Conservation (phyloP, 1,140 invertebrate genomes). For the Hylyphantes graminicola region DNA sequence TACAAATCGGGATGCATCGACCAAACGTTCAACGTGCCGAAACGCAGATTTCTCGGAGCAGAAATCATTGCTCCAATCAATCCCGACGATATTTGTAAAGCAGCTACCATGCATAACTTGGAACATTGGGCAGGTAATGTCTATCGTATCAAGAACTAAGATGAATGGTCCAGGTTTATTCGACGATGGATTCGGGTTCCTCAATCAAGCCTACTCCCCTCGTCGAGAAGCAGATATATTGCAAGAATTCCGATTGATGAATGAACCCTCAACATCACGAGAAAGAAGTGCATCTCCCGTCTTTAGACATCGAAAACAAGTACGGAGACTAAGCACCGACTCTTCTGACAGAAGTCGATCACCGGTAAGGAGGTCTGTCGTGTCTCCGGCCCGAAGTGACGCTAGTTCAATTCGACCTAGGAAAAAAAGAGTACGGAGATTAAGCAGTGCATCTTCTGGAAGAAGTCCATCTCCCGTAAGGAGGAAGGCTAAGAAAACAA, state of each 20-base stretch:
- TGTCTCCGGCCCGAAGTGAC: too few relatives aligned
- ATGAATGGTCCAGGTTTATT: background rate
- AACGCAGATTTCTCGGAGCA: background rate
- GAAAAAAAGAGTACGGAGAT: too few relatives aligned
- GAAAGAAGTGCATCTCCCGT: too few relatives aligned
- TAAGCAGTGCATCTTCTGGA: too few relatives aligned
- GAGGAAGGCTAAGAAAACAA: background rate
- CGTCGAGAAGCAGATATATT: background rate
- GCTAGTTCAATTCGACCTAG: too few relatives aligned
- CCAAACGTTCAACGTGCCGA: background rate
- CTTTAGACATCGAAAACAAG: too few relatives aligned
- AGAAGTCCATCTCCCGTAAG: too few relatives aligned
- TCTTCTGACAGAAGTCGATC: too few relatives aligned
- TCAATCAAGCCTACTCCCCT: background rate
- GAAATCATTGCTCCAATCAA: background rate
- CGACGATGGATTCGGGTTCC: background rate
- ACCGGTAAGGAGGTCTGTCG: too few relatives aligned
- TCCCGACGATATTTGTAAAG: background rate
- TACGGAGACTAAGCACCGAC: too few relatives aligned
- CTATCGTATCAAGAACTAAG: slow-evolving; percentile 12
- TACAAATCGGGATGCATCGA: slow-evolving; percentile 4
- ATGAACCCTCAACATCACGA: background rate
- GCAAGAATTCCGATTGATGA: background rate
- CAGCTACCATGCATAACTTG: slow-evolving; percentile 13
- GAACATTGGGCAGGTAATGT: slow-evolving; percentile 4